Base-by-base conservation (phyloP, 2,797 vertebrate species). In the Rhinoraja longicauda region DNA sequence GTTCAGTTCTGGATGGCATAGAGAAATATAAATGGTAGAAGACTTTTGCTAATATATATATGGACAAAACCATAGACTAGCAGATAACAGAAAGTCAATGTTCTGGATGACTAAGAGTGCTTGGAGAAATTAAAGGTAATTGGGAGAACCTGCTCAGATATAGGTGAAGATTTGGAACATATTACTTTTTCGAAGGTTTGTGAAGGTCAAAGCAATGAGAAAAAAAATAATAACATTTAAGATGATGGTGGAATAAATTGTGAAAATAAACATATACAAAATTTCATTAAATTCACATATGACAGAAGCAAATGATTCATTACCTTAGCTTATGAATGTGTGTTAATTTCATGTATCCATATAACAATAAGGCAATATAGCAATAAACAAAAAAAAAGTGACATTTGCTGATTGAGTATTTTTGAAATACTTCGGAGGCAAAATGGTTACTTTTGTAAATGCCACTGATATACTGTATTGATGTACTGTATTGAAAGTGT, bases 401-500 rank as follows among this genome's bases (percentile, higher is more conserved):
- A 39, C 13, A 21, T 19, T 78, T 39, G 78, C 15, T 39, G 77
- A 39, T 78, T 39, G 36, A 19, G 17, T 78, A 78, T 78, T 21
- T 45, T 79, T 79, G 77, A 8, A 79, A 45, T 75, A n/a, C 73
- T n/a, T 19, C 36, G 1, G 53, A 84, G 24, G 26, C 81, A 84
- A 57, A 36, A 39, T 19, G 81, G 26, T 24, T 84, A 24, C 81
- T 53, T 84, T 84, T 57, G 24, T 84, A 84, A 84, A 29, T 84
- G 81, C 24, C 45, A 59, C 81, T 13, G 81, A 59, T 53, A 59
- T 70, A 36, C 86, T 67, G 86, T 70, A 21, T 10, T 90, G n/a
- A 70, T n/a, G n/a, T 70, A 36, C 86, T 67, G 86, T 70, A 21
- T 10, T 90, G n/a, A 70, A 70, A 90, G 62, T 90, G 64, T 90